Percentiles rank a stretch among this genome's conserved stretches.
These are phyloP conservation scores for Apoda limacodes DNA, from an alignment of 2,888 invertebrate genomes.

Conservation along the genomic window DNA sequence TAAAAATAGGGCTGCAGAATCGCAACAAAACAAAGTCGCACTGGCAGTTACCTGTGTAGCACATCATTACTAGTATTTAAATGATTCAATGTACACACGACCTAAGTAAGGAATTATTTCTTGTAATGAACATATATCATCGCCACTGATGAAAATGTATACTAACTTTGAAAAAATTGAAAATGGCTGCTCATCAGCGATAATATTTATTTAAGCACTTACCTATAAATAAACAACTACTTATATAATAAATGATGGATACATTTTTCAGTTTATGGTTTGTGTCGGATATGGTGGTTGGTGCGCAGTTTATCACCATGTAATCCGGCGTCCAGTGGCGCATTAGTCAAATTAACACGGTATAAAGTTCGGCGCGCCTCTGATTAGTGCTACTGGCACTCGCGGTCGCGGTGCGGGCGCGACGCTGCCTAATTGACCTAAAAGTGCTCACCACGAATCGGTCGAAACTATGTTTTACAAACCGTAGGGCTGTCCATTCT, in stretches of 20 bases:
- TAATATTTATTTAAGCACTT: no score
- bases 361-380: conserved; percentile 62
- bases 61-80: no score
- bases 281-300: conserved; percentile 34
- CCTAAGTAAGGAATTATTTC: no score
- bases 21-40: no score
- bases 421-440: conserved; percentile 69
- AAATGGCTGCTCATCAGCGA: no score
- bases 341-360: conserved; percentile 71
- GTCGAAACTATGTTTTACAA: conserved; percentile 53
- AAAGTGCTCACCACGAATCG: conserved; percentile 68
- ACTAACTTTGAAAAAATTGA: no score
- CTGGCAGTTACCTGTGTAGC: no score
- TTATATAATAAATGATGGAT: conserved; percentile 35
- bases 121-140: no score
- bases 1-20: no score
- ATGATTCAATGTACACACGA: no score
- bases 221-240: conserved; percentile 19
- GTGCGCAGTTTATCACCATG: conserved; percentile 48
- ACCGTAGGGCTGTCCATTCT: conserved; percentile 53
- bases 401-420: conserved; percentile 34
- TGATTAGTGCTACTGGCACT: conserved; percentile 53
- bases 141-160: no score
- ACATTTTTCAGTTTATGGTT: conserved; percentile 27
- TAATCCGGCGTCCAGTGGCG: conserved; percentile 43